phyloP scores from a whole-genome alignment of 1,140 invertebrate species.

The Drosophila cardini region DNA sequence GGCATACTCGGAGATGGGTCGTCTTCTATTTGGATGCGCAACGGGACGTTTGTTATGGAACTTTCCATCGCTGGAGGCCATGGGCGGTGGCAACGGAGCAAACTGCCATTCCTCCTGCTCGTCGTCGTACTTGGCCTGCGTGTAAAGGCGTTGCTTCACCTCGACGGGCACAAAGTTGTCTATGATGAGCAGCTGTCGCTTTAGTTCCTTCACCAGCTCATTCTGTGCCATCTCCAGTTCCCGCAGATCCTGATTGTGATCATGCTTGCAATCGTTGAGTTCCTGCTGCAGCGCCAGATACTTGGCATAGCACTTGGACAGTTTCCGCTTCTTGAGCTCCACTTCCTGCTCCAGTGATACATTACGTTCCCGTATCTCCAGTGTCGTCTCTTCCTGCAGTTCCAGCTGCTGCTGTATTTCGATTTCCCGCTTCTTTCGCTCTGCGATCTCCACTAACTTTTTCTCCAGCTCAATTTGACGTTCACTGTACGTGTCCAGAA shows the following conservation, averaged over 20 bases:
- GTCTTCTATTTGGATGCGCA: conserved; percentile 87
- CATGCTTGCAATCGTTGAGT: conserved; percentile 92
- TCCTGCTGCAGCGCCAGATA: conserved; percentile 88
- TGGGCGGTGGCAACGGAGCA: conserved; percentile 79
- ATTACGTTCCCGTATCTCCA: conserved; percentile 93
- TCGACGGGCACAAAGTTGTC: conserved; percentile 98
- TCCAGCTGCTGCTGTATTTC: conserved; percentile 95
- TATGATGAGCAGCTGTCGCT: conserved; percentile 94
- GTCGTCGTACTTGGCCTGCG: conserved; percentile 93
- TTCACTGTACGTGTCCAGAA: conserved; percentile 95
- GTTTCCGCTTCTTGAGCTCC: conserved; percentile 95
- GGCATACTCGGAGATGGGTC: conserved; percentile 91
- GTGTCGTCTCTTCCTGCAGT: conserved; percentile 94
- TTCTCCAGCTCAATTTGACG: conserved; percentile 94
- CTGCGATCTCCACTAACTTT: conserved; percentile 91
- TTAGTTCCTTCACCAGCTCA: conserved; percentile 91
- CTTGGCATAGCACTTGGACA: conserved; percentile 88
- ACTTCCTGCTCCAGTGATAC: conserved; percentile 95
- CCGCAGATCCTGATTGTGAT: conserved; percentile 91
- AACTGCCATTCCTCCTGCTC: conserved; percentile 93
- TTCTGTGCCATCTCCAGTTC: conserved; percentile 93
- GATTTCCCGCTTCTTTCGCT: conserved; percentile 91
- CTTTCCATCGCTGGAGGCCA: conserved; percentile 78
- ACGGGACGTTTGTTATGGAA: conserved; percentile 87
- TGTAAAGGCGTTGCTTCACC: conserved; percentile 93